Evolutionary conservation across 1,140 invertebrate species (phyloP).

Genomic region (Drosophila eugracilis): DNA sequence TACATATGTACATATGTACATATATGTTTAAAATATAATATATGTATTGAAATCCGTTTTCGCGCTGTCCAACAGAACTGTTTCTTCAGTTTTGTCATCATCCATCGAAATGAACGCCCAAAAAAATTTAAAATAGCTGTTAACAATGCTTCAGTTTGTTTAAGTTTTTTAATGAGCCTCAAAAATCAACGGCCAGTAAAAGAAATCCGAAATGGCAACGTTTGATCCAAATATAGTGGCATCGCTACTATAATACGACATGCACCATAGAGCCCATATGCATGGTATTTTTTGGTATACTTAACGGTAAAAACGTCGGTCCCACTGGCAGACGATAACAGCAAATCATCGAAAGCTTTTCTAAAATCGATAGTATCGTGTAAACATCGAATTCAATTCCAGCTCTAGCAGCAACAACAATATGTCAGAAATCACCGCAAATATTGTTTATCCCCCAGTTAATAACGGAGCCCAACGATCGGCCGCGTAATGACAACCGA

Average conservation of each 20-base stretch:
- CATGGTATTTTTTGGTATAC: not conserved
- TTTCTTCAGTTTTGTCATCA: too few species aligned
- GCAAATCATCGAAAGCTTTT: not conserved
- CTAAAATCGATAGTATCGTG: not conserved
- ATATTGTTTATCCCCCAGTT: constrained; percentile 51
- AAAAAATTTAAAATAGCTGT: too few species aligned
- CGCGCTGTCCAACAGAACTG: too few species aligned
- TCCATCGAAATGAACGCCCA: too few species aligned
- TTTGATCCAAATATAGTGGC: not conserved
- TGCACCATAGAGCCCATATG: too few species aligned
- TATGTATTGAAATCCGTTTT: too few species aligned
- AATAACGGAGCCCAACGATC: constrained; percentile 13
- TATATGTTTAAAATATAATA: too few species aligned
- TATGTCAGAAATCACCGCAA: constrained; percentile 66
- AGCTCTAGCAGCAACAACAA: constrained; percentile 34
- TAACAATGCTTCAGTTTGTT: too few species aligned
- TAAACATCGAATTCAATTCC: not conserved
- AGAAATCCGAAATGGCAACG: not conserved
- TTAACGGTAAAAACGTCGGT: not conserved
- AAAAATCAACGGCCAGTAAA: not conserved
- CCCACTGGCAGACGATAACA: not conserved
- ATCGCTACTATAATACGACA: too few species aligned
- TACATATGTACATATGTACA: too few species aligned
- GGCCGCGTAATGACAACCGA: constrained; percentile 69
- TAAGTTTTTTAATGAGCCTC: too few species aligned